Percentiles rank a stretch among this genome's conserved stretches.
These are phyloP conservation scores for Diphyllodes magnificus DNA, from an alignment of 2,113 vertebrate genomes.

Conservation along the genomic window DNA sequence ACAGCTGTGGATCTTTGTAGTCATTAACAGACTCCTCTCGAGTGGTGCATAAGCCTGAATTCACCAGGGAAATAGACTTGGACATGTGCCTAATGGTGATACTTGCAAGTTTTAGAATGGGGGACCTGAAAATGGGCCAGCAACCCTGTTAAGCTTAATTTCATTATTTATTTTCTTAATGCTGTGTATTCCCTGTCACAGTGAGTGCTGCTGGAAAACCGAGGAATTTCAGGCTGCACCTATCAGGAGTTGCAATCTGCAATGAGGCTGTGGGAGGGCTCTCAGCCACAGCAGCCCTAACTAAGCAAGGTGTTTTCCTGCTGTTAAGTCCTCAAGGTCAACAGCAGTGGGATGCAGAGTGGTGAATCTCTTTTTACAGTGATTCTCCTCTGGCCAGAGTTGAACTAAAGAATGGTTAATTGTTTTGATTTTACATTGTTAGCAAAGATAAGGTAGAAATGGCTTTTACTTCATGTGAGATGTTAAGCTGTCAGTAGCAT, in stretches of 20 bases:
- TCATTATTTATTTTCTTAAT: conserved; percentile 62
- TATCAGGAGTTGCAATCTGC: neutral
- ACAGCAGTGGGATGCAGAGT: neutral
- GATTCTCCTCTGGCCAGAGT: neutral
- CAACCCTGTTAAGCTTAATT: conserved; percentile 61
- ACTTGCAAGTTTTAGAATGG: conserved; percentile 58
- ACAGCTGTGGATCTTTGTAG: conserved; percentile 67
- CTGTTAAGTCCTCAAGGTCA: neutral
- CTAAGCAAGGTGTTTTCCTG: neutral
- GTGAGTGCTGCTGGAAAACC: neutral
- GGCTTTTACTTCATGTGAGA: neutral
- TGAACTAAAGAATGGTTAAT: neutral
- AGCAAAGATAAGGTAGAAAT: neutral
- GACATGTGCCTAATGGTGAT: conserved; percentile 58
- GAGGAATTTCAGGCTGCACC: neutral
- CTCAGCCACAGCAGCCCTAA: neutral
- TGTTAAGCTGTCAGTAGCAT: neutral
- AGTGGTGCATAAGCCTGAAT: conserved; percentile 54
- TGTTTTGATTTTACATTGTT: neutral
- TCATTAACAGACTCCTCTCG: conserved; percentile 64
- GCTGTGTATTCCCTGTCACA: neutral
- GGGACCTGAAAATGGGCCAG: conserved; percentile 63
- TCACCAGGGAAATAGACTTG: conserved; percentile 55
- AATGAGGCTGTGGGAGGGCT: neutral
- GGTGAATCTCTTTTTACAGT: neutral